phyloP scores from a whole-genome alignment of 2,113 vertebrate genomes.

The Microcebus griseorufus region DNA sequence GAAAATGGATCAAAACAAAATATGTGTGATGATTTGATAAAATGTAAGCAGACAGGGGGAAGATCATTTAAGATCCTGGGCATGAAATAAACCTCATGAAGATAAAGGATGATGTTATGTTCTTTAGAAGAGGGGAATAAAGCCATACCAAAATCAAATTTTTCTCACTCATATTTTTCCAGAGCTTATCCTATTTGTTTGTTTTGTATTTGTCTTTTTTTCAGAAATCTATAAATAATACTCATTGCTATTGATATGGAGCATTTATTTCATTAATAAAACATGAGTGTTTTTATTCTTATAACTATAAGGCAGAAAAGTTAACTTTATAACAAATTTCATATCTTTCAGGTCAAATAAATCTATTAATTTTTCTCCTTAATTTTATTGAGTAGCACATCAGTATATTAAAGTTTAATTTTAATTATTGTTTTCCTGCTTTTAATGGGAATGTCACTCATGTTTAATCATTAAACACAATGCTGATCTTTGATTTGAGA shows the following conservation, averaged over 20 bases:
- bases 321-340: background rate
- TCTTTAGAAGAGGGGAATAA: background rate
- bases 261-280: background rate
- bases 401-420: background rate
- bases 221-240: background rate
- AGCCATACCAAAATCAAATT: background rate
- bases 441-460: background rate
- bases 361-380: background rate
- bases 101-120: background rate
- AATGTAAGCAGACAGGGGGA: background rate
- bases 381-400: background rate
- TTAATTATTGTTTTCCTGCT: background rate
- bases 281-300: background rate
- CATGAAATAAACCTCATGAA: background rate
- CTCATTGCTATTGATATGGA: background rate
- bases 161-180: background rate
- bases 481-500: background rate
- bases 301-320: background rate
- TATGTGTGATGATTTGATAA: background rate
- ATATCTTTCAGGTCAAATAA: background rate
- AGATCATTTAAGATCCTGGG: background rate
- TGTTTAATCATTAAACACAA: background rate
- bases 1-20: background rate
- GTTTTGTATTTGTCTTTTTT: background rate
- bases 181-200: background rate